Evolutionary conservation across 2,888 invertebrate genomes (phyloP).

Genomic region (Cataglyphis rosenhaueri): DNA sequence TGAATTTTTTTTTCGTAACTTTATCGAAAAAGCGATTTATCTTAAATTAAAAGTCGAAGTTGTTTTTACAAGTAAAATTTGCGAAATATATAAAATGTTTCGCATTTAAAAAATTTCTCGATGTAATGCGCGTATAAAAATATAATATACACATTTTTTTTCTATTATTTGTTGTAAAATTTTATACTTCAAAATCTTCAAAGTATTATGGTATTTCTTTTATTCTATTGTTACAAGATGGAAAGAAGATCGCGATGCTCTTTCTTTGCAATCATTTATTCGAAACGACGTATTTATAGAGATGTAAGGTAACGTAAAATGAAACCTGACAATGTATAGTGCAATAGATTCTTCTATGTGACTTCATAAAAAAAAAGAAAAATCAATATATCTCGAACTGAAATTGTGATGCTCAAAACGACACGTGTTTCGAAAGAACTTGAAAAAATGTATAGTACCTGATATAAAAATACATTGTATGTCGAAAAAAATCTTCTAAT

Average conservation of each 20-base stretch:
- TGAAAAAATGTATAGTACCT: neutral
- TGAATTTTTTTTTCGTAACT: neutral
- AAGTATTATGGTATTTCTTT: neutral
- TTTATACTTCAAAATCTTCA: neutral
- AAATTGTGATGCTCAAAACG: neutral
- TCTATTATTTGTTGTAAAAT: neutral
- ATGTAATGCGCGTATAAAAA: neutral
- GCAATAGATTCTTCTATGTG: neutral
- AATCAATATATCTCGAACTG: neutral
- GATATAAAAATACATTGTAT: neutral
- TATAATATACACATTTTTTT: neutral
- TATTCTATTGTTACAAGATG: neutral
- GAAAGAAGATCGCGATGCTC: neutral
- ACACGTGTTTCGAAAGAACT: neutral
- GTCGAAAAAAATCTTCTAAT: neutral
- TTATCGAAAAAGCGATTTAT: conserved; percentile 11
- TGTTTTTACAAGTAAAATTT: neutral
- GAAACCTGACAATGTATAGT: neutral
- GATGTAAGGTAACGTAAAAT: neutral
- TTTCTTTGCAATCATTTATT: neutral
- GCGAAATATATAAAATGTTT: neutral
- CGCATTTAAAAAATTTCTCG: neutral
- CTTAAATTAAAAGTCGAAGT: conserved; percentile 1
- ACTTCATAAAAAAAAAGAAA: neutral
- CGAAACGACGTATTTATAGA: neutral